Base-by-base conservation (phyloP, 2,113 vertebrate species). In the Protomyctophum bolini region DNA sequence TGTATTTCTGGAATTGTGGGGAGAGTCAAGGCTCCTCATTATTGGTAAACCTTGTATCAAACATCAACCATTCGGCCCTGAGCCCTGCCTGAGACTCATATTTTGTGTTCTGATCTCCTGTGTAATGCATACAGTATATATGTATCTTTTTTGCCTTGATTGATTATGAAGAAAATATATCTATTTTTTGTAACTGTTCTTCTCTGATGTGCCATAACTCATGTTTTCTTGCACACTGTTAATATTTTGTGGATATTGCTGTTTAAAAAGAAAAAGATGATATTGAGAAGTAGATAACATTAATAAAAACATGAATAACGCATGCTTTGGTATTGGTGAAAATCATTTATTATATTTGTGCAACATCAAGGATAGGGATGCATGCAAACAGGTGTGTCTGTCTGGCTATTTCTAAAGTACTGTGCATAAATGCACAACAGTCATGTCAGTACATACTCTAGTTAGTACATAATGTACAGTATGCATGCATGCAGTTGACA, bases 231-330 rank as follows among this genome's bases (percentile, higher is more conserved):
- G 90, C 91, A 92, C 90, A 93, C 88, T 92, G 91, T 94, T 92
- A 92, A 93, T 93, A 94, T 94, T 93, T 93, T 93, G 91, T 93
- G 90, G 90, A 93, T 91, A 91, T 92, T 92, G 90, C 89, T 93
- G 91, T 92, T 88, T 79, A 86, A 87, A 86, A 80, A 72, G 3
- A 81, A 76, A 67, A 66, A 83, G 63, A 91, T 77, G 73, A 89
- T 82, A 91, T 91, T 86, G 83, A 91, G 83, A 89, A 88, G 80
- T 86, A 92, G 87, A 85, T 83, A 77, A 91, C 84, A 86, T 90
- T 89, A 93, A 92, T 89, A 90, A 92, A 92, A 91, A 90, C 86
- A 92, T 87, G 80, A 89, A 89, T 83, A 80, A 88, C 72, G 79
- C 29, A 59, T 46, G 52, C 0, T 28, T 66, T 51, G 68, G 73